Conservation (phyloP, 2,797 vertebrate species). For the Sebastolobus altivelis region DNA sequence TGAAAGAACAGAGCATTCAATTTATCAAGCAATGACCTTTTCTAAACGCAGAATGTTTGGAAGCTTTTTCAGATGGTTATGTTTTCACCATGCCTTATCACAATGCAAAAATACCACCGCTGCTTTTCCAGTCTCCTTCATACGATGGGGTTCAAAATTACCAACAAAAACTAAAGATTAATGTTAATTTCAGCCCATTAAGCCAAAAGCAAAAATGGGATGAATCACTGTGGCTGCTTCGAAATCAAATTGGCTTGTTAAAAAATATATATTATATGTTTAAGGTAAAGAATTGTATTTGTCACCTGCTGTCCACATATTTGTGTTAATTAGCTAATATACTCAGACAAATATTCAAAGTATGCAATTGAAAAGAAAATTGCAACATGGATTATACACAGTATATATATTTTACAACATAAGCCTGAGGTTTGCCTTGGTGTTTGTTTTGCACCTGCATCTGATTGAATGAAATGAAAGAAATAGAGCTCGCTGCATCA, state of each 20-base stretch:
- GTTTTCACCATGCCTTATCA: conserved; percentile 15
- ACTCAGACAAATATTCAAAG: background rate
- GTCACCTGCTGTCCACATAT: background rate
- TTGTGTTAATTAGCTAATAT: background rate
- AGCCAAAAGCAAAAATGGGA: background rate
- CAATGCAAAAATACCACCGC: conserved; percentile 8
- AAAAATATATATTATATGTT: background rate
- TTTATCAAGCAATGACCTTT: conserved; percentile 50
- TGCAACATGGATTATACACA: background rate
- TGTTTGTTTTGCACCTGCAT: conserved; percentile 20
- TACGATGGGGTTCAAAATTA: background rate
- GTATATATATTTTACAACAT: background rate
- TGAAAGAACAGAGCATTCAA: conserved; percentile 24
- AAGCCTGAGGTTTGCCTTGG: background rate
- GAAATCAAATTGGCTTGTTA: background rate
- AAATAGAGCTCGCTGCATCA: background rate
- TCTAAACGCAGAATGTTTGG: conserved; percentile 34
- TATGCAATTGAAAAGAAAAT: background rate
- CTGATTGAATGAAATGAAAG: conserved; percentile 18
- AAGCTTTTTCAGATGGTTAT: conserved; percentile 12
- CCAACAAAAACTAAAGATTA: background rate
- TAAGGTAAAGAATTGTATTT: background rate
- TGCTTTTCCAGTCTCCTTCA: conserved; percentile 4
- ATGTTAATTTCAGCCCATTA: conserved; percentile 4
- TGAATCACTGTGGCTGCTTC: background rate